Base-by-base conservation (phyloP, 2,797 vertebrate species). In the Eupleurogrammus muticus region DNA sequence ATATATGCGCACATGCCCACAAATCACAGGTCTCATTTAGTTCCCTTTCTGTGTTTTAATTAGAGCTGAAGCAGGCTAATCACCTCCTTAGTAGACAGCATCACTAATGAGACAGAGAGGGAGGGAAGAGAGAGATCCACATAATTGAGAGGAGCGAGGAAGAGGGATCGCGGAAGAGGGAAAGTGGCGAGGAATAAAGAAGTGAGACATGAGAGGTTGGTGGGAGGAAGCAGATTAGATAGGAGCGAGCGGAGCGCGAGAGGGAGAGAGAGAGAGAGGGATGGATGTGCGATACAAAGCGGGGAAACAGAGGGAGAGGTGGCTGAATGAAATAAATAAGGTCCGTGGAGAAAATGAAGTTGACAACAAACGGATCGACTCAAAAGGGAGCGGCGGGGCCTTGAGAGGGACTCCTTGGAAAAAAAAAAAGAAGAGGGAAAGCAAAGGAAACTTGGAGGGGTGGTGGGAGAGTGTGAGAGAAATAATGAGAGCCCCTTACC, bases 51-150 rank as follows among this genome's bases (percentile, higher is more conserved):
- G 75, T 83, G 83, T 91, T 91, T 90, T 91, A 91, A 93, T 93
- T 91, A 92, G 87, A 86, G 85, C 83, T 34, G 51, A 86, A 76
- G 81, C 82, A 79, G 82, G 81, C 87, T 91, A 92, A 93, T 93
- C 89, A 92, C 88, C 84, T 91, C 85, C 89, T 92, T 88, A 91
- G 88, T 90, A 85, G 90, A 91, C 89, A 89, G 88, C 87, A 85
- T 87, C 72, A 5, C 80, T 91, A 91, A 93, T 87, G 90, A 91
- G 90, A 91, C 79, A 76, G 87, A 80, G 71, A 84, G 81, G 73
- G 70, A 64, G 58, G 60, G 71, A 80, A 62, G 62, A 70, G 68
- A 53, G 67, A 77, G 74, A 60, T 17, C 19, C 58, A 73, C 70
- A 80, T 84, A 89, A 88, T 81, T 88, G 79, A 85, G 83, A 79